phyloP scores from a whole-genome alignment of 2,888 invertebrate genomes.

The Epinotia ramella region DNA sequence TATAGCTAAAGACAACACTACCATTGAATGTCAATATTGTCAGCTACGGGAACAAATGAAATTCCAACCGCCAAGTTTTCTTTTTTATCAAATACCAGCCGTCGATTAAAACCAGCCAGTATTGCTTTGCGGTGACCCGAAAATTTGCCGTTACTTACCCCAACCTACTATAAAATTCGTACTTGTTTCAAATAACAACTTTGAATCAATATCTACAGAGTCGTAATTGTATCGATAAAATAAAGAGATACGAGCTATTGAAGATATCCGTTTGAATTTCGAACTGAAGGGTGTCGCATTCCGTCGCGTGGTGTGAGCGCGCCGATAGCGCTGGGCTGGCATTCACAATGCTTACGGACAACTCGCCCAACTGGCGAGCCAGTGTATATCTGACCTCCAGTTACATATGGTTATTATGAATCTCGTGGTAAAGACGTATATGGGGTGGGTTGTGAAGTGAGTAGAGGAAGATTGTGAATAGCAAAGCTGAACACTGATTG shows the following conservation, averaged over 20 bases:
- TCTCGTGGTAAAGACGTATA: not conserved
- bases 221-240: not conserved
- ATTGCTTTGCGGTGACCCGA: slow-evolving; percentile 36
- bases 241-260: slow-evolving; percentile 4
- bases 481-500: slow-evolving; percentile 56
- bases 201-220: not conserved
- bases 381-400: slow-evolving; percentile 1
- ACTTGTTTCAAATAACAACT: not conserved
- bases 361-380: not conserved
- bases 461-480: not conserved
- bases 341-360: not conserved
- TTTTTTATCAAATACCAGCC: slow-evolving; percentile 21
- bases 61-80: slow-evolving; percentile 26
- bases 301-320: slow-evolving; percentile 46
- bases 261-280: slow-evolving; percentile 14
- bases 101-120: slow-evolving; percentile 36
- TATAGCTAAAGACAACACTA: not conserved
- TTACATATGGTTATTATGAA: not conserved
- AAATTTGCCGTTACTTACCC: slow-evolving; percentile 5
- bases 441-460: not conserved
- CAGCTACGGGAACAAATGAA: slow-evolving; percentile 7
- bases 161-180: not conserved
- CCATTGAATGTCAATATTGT: slow-evolving; percentile 7
- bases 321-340: slow-evolving; percentile 51
- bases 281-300: slow-evolving; percentile 41